Percentiles rank a stretch among this genome's conserved stretches.
Conservation (phyloP, 2,888 invertebrate species). For the Volucella bombylans region DNA sequence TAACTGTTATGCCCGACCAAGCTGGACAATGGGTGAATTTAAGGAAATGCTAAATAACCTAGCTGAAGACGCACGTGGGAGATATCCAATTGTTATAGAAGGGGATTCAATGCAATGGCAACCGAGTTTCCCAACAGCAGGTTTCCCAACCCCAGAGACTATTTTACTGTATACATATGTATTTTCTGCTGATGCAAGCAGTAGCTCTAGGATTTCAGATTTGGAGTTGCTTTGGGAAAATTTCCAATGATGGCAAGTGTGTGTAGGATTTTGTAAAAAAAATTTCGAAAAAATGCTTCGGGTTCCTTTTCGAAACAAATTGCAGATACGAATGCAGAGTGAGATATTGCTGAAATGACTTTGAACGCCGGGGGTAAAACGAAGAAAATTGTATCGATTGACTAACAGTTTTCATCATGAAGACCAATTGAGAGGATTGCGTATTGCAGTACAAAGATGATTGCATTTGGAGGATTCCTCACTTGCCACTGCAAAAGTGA, state of each 20-base stretch:
- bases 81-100: too few relatives aligned
- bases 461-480: slow-evolving; percentile 16
- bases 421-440: slow-evolving; percentile 8
- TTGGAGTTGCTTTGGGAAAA: slow-evolving; percentile 48
- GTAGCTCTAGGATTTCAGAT: slow-evolving; percentile 35
- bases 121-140: too few relatives aligned
- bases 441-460: slow-evolving; percentile 15
- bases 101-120: too few relatives aligned
- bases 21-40: too few relatives aligned
- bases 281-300: slow-evolving; percentile 33
- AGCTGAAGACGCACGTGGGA: too few relatives aligned
- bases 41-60: too few relatives aligned
- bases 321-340: not conserved
- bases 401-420: not conserved
- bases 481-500: not conserved
- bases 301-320: not conserved
- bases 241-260: slow-evolving; percentile 47
- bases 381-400: slow-evolving; percentile 11
- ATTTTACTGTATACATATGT: too few relatives aligned
- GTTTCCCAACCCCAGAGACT: too few relatives aligned
- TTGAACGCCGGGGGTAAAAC: not conserved
- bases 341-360: slow-evolving; percentile 19
- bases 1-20: too few relatives aligned
- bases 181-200: slow-evolving; percentile 64
- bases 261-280: slow-evolving; percentile 4